Base-by-base conservation (phyloP, 2,113 vertebrate genomes). In the Platichthys stellatus region DNA sequence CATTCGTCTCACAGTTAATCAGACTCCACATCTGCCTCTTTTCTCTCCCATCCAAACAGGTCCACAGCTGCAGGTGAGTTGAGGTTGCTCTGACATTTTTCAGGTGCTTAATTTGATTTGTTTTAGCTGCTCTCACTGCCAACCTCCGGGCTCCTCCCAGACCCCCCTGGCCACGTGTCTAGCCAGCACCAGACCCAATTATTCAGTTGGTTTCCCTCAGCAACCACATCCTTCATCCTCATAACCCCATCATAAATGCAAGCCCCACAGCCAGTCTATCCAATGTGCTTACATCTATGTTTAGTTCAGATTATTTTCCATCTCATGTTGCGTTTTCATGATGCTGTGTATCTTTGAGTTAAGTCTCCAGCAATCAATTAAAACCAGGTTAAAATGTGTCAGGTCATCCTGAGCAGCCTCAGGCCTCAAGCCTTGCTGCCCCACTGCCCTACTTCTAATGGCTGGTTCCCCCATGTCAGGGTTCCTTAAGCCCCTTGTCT, bases 381-480 rank as follows among this genome's bases (percentile, higher is more conserved):
- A 82, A 81, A 67, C 11, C 57, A 69, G 61, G 43, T 72, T 74
- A 54, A 63, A 70, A 66, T 58, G 31, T 64, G 67, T 76, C 59
- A 68, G 57, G 56, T 88, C 70, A 70, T 58, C 24, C 18, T 31
- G 49, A 45, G 68, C 54, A 24, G 63, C 67, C 62, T 59, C 23
- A 28, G 65, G 72, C 67, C 23, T 26, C 35, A 26, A 67, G 78
- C 38, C 74, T n/a, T 63, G 35, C 63, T 78, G 82, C 21, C 78
- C 86, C 68, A 90, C 82, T 92, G 81, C 67, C 91, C 89, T 88
- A 88, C 69, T 84, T 91, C 76, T 59, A 43, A 76, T 38, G 35
- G 17, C 77, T 74, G 63, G 61, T 58, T 26, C 54, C 70, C 68
- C 73, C 53, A 72, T 66, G 31, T 84, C 57, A 24, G 26, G 43